phyloP scores from a whole-genome alignment of 2,888 invertebrate species.

The Melieria crassipennis region DNA sequence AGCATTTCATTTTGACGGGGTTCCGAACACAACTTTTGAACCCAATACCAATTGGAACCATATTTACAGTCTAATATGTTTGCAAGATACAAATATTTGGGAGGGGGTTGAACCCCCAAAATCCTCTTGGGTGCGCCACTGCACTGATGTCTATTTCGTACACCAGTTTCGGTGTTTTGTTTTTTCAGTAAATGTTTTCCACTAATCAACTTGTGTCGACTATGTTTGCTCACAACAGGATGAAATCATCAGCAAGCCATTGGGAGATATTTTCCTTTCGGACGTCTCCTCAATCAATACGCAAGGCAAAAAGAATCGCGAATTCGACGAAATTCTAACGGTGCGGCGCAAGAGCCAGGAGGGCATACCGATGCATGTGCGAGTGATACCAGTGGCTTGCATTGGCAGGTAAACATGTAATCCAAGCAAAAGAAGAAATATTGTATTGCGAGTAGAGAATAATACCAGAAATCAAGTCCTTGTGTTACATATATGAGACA shows the following conservation, averaged over 20 bases:
- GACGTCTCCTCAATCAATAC: slow-evolving; percentile 69
- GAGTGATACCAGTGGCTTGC: slow-evolving; percentile 80
- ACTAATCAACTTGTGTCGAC: too few relatives aligned
- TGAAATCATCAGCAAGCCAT: slow-evolving; percentile 65
- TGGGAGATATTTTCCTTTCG: slow-evolving; percentile 64
- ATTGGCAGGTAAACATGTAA: slow-evolving; percentile 68
- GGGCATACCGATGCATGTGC: slow-evolving; percentile 78
- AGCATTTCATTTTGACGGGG: too few relatives aligned
- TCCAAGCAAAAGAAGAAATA: neutral
- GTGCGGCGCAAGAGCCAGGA: slow-evolving; percentile 83
- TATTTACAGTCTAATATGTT: too few relatives aligned
- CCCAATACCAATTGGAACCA: too few relatives aligned
- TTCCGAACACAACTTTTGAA: too few relatives aligned
- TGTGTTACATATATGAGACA: neutral
- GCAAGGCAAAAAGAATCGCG: slow-evolving; percentile 74
- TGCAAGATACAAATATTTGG: too few relatives aligned
- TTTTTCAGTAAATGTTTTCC: too few relatives aligned
- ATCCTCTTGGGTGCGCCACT: too few relatives aligned
- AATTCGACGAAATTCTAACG: slow-evolving; percentile 80
- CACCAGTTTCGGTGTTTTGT: too few relatives aligned
- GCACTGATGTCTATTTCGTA: too few relatives aligned
- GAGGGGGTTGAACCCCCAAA: too few relatives aligned
- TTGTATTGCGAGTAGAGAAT: neutral
- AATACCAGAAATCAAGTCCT: neutral
- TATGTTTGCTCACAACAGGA: slow-evolving; percentile 49